A percentile compares a stretch with the other conserved stretches of the same genome.
Conservation (phyloP, 2,113 vertebrate genomes). For the Lagopus muta region DNA sequence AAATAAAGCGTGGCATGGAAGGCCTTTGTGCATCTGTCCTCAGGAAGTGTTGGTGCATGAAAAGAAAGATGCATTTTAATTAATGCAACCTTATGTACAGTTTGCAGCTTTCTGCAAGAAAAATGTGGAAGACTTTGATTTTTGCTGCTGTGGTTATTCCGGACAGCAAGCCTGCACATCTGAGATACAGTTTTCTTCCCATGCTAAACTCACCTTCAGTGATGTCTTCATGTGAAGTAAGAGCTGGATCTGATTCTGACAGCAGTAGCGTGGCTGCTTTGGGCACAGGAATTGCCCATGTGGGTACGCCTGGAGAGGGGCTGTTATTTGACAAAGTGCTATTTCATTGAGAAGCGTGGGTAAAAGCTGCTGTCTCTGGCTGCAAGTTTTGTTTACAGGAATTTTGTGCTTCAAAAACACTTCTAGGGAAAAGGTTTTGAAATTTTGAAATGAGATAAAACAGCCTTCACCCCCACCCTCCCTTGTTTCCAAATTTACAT, state of each 20-base stretch:
- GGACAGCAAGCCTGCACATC: background rate
- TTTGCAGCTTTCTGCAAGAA: background rate
- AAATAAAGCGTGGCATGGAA: background rate
- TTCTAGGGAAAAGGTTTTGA: background rate
- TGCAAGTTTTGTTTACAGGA: background rate
- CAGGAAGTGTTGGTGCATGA: rapidly evolving
- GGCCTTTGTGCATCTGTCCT: rapidly evolving
- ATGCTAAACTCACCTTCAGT: background rate
- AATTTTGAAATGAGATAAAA: slow-evolving; percentile 10
- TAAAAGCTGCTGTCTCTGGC: background rate
- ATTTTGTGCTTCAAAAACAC: background rate
- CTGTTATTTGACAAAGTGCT: background rate
- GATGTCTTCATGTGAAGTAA: too few relatives aligned
- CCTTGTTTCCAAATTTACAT: background rate
- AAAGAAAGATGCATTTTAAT: background rate
- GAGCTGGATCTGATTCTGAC: background rate
- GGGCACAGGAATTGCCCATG: background rate
- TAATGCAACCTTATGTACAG: rapidly evolving
- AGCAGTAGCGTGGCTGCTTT: rapidly evolving
- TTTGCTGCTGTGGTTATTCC: background rate
- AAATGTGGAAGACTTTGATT: background rate
- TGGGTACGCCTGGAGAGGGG: background rate
- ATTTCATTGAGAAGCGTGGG: background rate
- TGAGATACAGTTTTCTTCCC: background rate
- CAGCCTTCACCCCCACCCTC: background rate